Percentiles rank a stretch among this genome's conserved stretches.
phyloP scores from a whole-genome alignment of 2,888 invertebrate genomes.

The Cotesia congregata region DNA sequence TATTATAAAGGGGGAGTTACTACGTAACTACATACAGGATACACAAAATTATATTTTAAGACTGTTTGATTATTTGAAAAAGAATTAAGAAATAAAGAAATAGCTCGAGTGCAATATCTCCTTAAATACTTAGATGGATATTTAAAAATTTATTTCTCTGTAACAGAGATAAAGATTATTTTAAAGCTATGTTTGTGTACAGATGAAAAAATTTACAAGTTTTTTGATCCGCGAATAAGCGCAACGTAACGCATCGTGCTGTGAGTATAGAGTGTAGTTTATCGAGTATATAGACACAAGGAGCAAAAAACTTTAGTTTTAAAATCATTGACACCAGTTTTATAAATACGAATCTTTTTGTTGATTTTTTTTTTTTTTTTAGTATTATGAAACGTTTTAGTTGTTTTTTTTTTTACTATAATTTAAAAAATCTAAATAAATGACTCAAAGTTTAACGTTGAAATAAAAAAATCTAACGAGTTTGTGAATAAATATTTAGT shows the following conservation, averaged over 20 bases:
- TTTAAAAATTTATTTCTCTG: neutral
- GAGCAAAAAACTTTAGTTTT: neutral
- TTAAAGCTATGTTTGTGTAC: slow-evolving; percentile 15
- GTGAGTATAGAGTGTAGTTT: neutral
- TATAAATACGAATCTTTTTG: neutral
- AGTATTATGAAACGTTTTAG: neutral
- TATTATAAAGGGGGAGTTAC: slow-evolving; percentile 1
- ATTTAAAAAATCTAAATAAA: neutral
- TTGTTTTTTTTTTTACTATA: neutral
- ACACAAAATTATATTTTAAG: slow-evolving; percentile 67
- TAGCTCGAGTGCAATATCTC: neutral
- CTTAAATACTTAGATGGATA: neutral
- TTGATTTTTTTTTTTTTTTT: neutral
- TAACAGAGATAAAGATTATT: neutral
- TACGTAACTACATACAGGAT: slow-evolving; percentile 40
- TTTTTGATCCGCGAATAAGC: slow-evolving; percentile 59
- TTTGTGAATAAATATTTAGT: slow-evolving; percentile 1
- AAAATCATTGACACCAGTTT: neutral
- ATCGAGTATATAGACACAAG: neutral
- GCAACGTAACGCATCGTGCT: slow-evolving; percentile 6
- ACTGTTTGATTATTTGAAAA: slow-evolving; percentile 56
- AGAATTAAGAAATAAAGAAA: slow-evolving; percentile 23
- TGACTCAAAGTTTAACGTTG: neutral
- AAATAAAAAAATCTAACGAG: neutral
- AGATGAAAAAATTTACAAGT: slow-evolving; percentile 58